phyloP scores from a whole-genome alignment of 2,113 vertebrate genomes.

The Syngnathus typhle region DNA sequence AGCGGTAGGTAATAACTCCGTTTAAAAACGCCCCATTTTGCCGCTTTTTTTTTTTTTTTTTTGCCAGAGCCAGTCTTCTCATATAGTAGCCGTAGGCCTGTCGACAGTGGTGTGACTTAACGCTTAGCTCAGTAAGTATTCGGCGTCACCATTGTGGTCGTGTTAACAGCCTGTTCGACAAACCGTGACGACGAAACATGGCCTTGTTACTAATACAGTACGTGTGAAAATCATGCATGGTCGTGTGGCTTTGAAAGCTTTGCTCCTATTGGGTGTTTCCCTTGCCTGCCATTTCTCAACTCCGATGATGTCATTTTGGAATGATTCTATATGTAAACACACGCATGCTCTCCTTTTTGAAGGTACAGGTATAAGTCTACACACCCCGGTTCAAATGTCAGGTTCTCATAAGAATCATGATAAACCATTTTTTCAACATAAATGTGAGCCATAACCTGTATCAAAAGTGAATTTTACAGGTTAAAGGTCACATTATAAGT shows the following conservation, averaged over 20 bases:
- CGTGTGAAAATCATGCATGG: constrained; percentile 18
- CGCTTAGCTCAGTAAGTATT: constrained; percentile 70
- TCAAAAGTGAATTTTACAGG: neutral
- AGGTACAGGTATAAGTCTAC: neutral
- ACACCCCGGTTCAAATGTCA: neutral
- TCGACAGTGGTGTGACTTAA: constrained; percentile 68
- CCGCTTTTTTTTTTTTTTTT: constrained; percentile 58
- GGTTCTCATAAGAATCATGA: neutral
- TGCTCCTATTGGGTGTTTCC: neutral
- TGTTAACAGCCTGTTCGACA: constrained; percentile 36
- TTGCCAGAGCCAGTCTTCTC: constrained; percentile 63
- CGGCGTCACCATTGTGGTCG: constrained; percentile 25
- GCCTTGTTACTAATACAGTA: constrained; percentile 48
- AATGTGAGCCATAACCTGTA: too few species aligned
- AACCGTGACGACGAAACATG: constrained; percentile 11
- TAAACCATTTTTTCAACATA: neutral
- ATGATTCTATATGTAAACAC: constrained; percentile 10
- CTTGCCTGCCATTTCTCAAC: neutral
- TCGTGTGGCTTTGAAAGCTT: constrained; percentile 15
- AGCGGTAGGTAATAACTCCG: neutral
- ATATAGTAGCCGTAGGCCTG: constrained; percentile 61
- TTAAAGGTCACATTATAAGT: neutral
- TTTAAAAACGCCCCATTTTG: constrained; percentile 42
- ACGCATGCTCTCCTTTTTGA: constrained; percentile 22
- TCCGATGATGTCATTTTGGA: neutral